These are phyloP conservation scores for Cremastinae sp. DNA, from an alignment of 2,888 invertebrate genomes.

Conservation along the genomic window DNA sequence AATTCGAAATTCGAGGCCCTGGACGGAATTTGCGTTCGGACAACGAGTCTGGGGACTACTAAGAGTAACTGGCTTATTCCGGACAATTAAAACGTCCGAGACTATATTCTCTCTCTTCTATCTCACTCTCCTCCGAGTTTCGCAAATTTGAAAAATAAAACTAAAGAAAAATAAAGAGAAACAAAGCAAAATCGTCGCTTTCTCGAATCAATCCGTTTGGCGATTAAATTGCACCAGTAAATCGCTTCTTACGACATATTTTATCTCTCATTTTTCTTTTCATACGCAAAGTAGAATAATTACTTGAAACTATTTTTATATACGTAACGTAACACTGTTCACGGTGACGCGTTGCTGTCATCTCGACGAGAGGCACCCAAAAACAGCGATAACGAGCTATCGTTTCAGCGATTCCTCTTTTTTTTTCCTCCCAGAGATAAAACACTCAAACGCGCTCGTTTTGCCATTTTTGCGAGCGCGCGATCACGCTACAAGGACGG, in stretches of 20 bases:
- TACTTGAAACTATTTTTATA: too few species aligned
- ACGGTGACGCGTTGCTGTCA: too few species aligned
- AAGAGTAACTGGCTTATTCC: slow-evolving; percentile 16
- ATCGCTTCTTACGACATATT: too few species aligned
- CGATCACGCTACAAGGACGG: slow-evolving; percentile 1
- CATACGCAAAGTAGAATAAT: too few species aligned
- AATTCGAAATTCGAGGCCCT: slow-evolving; percentile 50
- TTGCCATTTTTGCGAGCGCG: too few species aligned
- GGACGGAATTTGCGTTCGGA: slow-evolving; percentile 60
- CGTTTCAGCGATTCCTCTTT: slow-evolving; percentile 15
- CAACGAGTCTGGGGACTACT: slow-evolving; percentile 20
- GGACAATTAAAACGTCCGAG: background rate
- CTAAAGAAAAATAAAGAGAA: background rate
- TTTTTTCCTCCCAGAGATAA: background rate
- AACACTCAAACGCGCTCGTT: too few species aligned
- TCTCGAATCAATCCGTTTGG: too few species aligned
- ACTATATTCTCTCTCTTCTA: background rate
- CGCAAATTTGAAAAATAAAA: too few species aligned
- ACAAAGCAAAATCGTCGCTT: background rate
- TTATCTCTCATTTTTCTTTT: too few species aligned
- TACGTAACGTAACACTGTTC: too few species aligned
- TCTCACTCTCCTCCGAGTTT: background rate
- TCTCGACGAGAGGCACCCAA: slow-evolving; percentile 42
- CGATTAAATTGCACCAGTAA: too few species aligned
- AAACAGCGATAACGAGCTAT: slow-evolving; percentile 25